phyloP scores from a whole-genome alignment of 2,888 invertebrate species.

The Dicroscelio sp. region DNA sequence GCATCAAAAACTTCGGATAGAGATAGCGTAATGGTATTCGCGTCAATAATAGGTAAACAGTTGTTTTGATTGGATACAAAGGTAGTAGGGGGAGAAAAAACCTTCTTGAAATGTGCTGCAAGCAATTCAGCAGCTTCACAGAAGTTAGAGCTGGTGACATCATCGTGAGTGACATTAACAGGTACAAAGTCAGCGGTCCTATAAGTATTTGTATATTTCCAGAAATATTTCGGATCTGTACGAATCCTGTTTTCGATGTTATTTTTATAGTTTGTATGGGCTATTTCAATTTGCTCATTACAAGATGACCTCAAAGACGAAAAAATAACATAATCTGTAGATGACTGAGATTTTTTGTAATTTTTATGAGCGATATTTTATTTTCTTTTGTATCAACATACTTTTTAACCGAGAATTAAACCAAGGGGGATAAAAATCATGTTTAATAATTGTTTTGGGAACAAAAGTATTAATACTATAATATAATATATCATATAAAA shows the following conservation, averaged over 20 bases:
- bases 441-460: not conserved
- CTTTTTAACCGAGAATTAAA: no score
- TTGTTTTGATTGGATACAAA: not conserved
- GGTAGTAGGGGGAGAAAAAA: not conserved
- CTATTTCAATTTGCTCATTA: not conserved
- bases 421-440: conserved; percentile 1
- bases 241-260: not conserved
- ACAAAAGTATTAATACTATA: conserved; percentile 1
- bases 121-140: not conserved
- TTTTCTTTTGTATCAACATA: conserved; percentile 4
- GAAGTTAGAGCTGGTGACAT: not conserved
- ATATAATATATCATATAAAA: conserved; percentile 8
- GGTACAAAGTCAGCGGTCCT: not conserved
- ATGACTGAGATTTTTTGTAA: not conserved
- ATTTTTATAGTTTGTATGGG: not conserved
- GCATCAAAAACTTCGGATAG: not conserved
- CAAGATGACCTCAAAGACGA: not conserved
- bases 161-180: not conserved
- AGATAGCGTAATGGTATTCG: not conserved
- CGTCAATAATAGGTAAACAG: not conserved
- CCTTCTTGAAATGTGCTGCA: no score
- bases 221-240: not conserved
- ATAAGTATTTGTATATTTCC: not conserved
- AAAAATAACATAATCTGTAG: not conserved
- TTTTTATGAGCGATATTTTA: not conserved